Base-by-base conservation (phyloP, 2,888 invertebrate genomes). In the Orchesellides sinensis region DNA sequence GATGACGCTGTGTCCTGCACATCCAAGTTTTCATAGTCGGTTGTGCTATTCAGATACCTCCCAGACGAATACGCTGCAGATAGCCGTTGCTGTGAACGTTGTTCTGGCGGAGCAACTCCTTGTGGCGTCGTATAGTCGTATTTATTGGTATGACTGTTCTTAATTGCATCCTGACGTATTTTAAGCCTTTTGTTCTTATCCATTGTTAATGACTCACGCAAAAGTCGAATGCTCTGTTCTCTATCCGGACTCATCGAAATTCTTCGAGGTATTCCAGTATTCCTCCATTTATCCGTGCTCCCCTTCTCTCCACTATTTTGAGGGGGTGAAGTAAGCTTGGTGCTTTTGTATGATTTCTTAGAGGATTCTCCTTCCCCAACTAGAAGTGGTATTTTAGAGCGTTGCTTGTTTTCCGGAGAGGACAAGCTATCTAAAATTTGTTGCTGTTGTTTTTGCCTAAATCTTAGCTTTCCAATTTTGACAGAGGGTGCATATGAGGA, bases 11-110 rank as follows among this genome's bases (percentile, higher is more conserved):
- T 74, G n/a, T 74, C 74, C 12, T 63, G 74, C 2, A 29, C 21
- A 27, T 74, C 74, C 0, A 59, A 45, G 47, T 74, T 74, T 23
- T 74, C 74, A 65, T 74, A 74, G 17, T 74, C 74, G 0, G 74
- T 74, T 2, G 74, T 74, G 14, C 63, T 74, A 35, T 74, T 29
- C 17, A 61, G 17, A 14, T 74, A 74, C 35, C 49, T 49, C 12
- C 73, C 73, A 17, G 74, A 74, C 17, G 65, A 74, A 40, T 47
- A 72, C 8, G 45, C 25, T 56, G 10, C 56, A 12, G n/a, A 8
- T 8, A 17, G 45, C 6, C 45, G 35, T 23, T 25, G 21, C 25
- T 19, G 61, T 8, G 23, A 47, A 1, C 45, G 35, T 23, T 25
- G 21, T 17, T 19, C 47, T 12, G 59, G 61, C 6, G 47, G 59